phyloP scores from a whole-genome alignment of 2,113 vertebrate species.

The Hystrix cristata region DNA sequence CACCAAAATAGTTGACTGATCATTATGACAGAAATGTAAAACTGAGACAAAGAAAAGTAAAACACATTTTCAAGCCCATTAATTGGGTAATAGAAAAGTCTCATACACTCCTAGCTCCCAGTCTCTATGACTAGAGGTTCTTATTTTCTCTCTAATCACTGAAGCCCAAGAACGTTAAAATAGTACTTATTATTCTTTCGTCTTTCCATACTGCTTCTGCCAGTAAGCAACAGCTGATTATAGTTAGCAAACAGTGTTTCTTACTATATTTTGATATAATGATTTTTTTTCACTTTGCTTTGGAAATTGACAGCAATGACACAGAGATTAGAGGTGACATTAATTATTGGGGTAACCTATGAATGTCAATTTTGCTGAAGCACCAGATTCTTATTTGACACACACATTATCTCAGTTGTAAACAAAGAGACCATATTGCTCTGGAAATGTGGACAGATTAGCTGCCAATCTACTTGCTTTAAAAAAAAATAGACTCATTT shows the following conservation, averaged over 20 bases:
- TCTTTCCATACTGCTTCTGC: not conserved
- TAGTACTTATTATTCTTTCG: not conserved
- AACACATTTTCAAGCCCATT: not conserved
- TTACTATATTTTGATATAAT: not conserved
- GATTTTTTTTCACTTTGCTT: not conserved
- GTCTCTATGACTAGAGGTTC: not conserved
- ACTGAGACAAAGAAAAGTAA: conserved; percentile 21
- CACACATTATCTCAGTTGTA: not conserved
- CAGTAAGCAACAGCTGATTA: not conserved
- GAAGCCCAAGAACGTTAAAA: not conserved
- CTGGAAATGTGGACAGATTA: not conserved
- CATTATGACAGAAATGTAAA: conserved; percentile 40
- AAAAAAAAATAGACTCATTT: not conserved
- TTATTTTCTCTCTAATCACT: not conserved
- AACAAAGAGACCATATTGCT: not conserved
- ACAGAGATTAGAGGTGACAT: not conserved
- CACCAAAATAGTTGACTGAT: not conserved
- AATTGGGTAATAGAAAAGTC: not conserved
- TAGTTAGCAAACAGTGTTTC: not conserved
- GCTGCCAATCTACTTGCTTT: not conserved
- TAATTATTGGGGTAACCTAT: not conserved
- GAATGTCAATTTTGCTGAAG: not conserved
- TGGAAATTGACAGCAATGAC: not conserved
- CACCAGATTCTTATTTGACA: not conserved
- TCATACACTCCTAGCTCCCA: not conserved